Percentiles rank a stretch among this genome's conserved stretches.
phyloP scores from a whole-genome alignment of 2,797 vertebrate genomes.

The Sparidentex hasta region DNA sequence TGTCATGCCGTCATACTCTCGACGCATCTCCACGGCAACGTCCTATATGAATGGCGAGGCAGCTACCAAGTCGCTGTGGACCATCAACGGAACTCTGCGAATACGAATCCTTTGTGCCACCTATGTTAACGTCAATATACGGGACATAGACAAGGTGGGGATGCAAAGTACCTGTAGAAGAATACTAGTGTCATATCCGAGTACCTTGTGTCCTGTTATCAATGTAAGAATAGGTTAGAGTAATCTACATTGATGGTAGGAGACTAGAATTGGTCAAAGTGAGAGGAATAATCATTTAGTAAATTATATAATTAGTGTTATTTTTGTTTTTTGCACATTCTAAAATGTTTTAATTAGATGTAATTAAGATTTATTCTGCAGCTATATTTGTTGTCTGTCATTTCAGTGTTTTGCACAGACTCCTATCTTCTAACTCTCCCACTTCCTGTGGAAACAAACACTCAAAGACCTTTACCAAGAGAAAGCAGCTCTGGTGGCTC shows the following conservation, averaged over 20 bases:
- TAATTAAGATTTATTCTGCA: background rate
- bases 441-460: conserved; percentile 56
- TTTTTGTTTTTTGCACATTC: background rate
- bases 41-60: conserved; percentile 98
- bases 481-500: conserved; percentile 28
- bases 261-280: background rate
- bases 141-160: conserved; percentile 97
- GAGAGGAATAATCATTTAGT: background rate
- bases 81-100: conserved; percentile 93
- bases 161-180: background rate
- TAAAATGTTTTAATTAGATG: background rate
- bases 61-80: conserved; percentile 94
- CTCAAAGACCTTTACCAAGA: conserved; percentile 20
- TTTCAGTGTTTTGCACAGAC: conserved; percentile 11
- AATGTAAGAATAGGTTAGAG: too few species aligned
- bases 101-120: conserved; percentile 97
- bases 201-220: too few species aligned
- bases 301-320: background rate
- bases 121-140: conserved; percentile 98
- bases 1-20: conserved; percentile 95
- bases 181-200: background rate
- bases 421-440: conserved; percentile 26
- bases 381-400: conserved; percentile 14
- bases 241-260: background rate
- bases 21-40: conserved; percentile 95